A percentile compares a stretch with the other conserved stretches of the same genome.
Conservation (phyloP, 2,888 invertebrate species). For the Mythimna pallens region DNA sequence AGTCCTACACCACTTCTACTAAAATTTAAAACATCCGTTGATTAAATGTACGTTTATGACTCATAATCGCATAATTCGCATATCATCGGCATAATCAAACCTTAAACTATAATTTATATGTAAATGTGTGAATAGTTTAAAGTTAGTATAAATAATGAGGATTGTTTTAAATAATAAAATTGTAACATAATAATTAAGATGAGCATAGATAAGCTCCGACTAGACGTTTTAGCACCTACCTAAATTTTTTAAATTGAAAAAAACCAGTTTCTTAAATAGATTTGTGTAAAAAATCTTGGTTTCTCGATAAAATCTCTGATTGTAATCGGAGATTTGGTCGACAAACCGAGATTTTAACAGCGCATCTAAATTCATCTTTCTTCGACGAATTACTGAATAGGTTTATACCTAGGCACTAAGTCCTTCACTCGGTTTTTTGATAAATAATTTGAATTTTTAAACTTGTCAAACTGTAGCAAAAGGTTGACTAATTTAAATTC, state of each 20-base stretch:
- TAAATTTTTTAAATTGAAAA: constrained; percentile 36
- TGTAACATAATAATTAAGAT: constrained; percentile 58
- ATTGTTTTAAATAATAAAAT: constrained; percentile 53
- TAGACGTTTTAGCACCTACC: constrained; percentile 36
- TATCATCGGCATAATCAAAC: constrained; percentile 52
- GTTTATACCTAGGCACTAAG: not conserved
- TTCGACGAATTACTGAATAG: constrained; percentile 26
- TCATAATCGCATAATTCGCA: constrained; percentile 43
- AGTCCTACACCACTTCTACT: constrained; percentile 22
- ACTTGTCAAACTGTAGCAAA: too few relatives aligned
- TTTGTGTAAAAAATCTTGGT: constrained; percentile 24
- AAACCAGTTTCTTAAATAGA: constrained; percentile 51
- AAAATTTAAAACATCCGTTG: constrained; percentile 20
- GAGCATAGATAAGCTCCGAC: constrained; percentile 33
- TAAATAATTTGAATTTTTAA: not conserved
- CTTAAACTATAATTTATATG: constrained; percentile 57
- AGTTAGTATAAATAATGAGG: constrained; percentile 41
- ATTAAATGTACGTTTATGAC: constrained; percentile 43
- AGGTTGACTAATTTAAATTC: too few relatives aligned
- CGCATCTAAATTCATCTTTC: constrained; percentile 24
- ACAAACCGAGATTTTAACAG: too few relatives aligned
- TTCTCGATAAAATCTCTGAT: constrained; percentile 20
- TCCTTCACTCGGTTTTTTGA: not conserved
- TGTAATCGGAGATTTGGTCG: not conserved
- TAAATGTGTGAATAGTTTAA: constrained; percentile 58